Conservation (phyloP, 2,888 invertebrate genomes). For the Drosophila meridiana region DNA sequence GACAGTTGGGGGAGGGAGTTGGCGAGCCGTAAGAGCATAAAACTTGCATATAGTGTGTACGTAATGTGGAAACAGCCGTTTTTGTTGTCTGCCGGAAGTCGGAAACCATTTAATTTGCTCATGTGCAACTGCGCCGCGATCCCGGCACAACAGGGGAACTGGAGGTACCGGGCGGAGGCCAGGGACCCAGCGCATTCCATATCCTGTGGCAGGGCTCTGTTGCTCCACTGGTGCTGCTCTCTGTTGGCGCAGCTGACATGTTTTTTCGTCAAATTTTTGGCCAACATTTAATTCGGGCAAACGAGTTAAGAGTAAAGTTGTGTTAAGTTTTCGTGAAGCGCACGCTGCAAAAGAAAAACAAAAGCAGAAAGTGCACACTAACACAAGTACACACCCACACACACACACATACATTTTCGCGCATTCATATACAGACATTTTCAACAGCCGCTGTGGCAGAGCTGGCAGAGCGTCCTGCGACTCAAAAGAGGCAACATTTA, state of each 20-base stretch:
- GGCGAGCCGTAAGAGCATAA: conserved; percentile 58
- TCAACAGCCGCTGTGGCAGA: conserved; percentile 1
- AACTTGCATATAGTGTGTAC: conserved; percentile 54
- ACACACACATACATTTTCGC: background rate
- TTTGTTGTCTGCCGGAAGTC: conserved; percentile 77
- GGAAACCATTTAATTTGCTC: conserved; percentile 80
- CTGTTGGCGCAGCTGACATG: conserved; percentile 65
- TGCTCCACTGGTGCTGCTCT: background rate
- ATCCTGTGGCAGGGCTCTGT: conserved; percentile 60
- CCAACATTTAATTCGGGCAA: conserved; percentile 78
- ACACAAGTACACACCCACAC: conserved; percentile 11
- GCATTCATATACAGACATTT: background rate
- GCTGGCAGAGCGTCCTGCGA: conserved; percentile 28
- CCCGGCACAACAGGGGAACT: conserved; percentile 8
- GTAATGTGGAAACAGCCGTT: conserved; percentile 67
- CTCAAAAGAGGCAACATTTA: conserved; percentile 71
- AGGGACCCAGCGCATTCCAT: conserved; percentile 27
- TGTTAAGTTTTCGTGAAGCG: conserved; percentile 71
- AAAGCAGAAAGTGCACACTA: conserved; percentile 55
- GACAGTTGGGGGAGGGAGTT: conserved; percentile 11
- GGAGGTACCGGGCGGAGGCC: conserved; percentile 1
- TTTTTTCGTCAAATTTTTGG: conserved; percentile 67
- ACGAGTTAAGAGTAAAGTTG: conserved; percentile 80
- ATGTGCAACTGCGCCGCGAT: conserved; percentile 72
- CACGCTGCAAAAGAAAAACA: conserved; percentile 67